Evolutionary conservation across 2,888 invertebrate genomes (phyloP), one percentile per base, ranked within the genome.

Genomic region (Cephus runcator): DNA sequence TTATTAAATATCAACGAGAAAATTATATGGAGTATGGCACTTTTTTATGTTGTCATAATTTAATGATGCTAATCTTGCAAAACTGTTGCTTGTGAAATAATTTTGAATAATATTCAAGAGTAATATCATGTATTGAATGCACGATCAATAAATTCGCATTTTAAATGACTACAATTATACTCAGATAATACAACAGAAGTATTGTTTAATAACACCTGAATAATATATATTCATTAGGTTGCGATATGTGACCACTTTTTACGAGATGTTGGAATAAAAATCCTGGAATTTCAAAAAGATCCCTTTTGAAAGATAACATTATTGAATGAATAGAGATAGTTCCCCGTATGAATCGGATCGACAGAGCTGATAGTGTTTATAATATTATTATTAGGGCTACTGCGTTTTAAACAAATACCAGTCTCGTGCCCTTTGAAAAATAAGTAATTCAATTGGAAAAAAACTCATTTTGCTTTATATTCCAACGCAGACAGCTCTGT

Each of bases 361-460:
- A 71, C 71, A 33, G 71, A 40, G 15, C 68, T 76, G 56, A 69
- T 40, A 73, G 36, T 77, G 34, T 69, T 76, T 15, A 73, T n/a
- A 34, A 73, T 34, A 35, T 30, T 75, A 30, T 79, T 77, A 77
- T 74, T 69, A 81, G 77, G 75, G 77, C 74, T 78, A 79, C 75
- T 71, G 75, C 75, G 76, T 79, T 76, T 79, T 74, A 80, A 86
- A 87, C 89, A 90, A 90, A 90, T 87, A 90, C 88, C 89, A 90
- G 88, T 88, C 88, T 88, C 90, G 91, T 91, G 91, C 91, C 89
- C 91, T 91, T 91, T 87, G 87, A 91, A 91, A 91, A 90, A 91
- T 90, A 90, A 91, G 88, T 90, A 90, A 89, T 91, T 90, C 90
- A 87, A 85, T 86, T 74, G 11, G 3, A 71, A 81, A 73, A 84